These are phyloP conservation scores for Muscicapa comitata DNA, from an alignment of 2,797 vertebrate species.

Conservation along the genomic window DNA sequence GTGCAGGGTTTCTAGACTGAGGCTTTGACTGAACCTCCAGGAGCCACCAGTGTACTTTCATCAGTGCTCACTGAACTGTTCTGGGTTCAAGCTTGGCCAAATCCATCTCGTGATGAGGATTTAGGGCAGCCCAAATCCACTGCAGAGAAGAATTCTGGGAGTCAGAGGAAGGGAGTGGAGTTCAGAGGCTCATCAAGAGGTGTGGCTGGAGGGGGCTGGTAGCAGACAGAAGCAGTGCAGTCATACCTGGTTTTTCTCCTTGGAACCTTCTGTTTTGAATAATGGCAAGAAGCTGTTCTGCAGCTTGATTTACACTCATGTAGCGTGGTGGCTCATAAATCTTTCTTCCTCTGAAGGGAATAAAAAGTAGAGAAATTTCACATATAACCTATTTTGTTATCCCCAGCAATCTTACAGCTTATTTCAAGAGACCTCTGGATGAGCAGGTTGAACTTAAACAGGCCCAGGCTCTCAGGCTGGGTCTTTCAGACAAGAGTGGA, in stretches of 20 bases:
- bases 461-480: neutral
- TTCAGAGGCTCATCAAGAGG: neutral
- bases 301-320: slow-evolving; percentile 90
- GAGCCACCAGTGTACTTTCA: neutral
- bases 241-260: slow-evolving; percentile 82
- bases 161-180: neutral
- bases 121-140: neutral
- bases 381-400: neutral
- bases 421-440: neutral
- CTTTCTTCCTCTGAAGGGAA: slow-evolving; percentile 82
- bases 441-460: neutral
- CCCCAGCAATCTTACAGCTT: neutral
- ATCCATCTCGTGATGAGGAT: neutral
- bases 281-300: slow-evolving; percentile 88
- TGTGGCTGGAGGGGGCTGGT: neutral
- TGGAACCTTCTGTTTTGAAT: slow-evolving; percentile 78
- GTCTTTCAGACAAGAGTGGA: neutral
- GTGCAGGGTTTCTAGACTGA: neutral
- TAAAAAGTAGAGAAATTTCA: neutral
- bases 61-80: neutral
- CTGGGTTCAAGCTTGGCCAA: neutral
- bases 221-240: neutral
- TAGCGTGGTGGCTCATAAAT: slow-evolving; percentile 90
- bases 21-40: neutral
- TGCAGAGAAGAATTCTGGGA: neutral